Evolutionary conservation across 2,888 invertebrate genomes (phyloP).

Genomic region (Myopa tessellatipennis): DNA sequence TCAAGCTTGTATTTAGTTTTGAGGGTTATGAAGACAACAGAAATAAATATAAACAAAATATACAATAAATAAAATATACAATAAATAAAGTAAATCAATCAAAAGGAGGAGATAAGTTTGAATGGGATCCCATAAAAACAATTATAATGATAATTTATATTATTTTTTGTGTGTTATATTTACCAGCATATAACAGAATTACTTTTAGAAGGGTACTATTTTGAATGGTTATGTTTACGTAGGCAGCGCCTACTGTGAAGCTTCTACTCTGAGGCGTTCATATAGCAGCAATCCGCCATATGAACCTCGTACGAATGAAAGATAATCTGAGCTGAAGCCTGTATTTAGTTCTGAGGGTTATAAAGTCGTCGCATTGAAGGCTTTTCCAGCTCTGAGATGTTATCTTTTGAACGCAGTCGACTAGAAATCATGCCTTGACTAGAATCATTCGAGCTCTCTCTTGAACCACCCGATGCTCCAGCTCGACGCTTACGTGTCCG

Average conservation of each 20-base stretch:
- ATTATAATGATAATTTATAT: neutral
- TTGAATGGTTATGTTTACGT: no score
- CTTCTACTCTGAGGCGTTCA: no score
- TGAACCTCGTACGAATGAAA: no score
- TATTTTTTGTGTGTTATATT: slow-evolving; percentile 21
- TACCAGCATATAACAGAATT: slow-evolving; percentile 22
- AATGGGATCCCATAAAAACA: no score
- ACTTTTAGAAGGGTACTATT: neutral
- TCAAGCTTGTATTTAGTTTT: neutral
- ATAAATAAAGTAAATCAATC: no score
- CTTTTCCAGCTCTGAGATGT: neutral
- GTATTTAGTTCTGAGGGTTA: neutral
- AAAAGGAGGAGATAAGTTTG: no score
- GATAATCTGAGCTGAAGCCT: neutral
- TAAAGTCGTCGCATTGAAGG: neutral
- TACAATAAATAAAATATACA: no score
- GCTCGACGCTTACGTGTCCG: neutral
- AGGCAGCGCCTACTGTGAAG: no score
- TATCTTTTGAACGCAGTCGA: neutral
- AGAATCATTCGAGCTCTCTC: no score
- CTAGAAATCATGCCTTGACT: neutral
- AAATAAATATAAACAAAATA: no score
- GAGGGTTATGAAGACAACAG: neutral
- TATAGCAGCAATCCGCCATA: no score
- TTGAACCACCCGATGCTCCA: no score